Conservation (phyloP, 1,140 invertebrate genomes). For the Diorhabda elongata region DNA sequence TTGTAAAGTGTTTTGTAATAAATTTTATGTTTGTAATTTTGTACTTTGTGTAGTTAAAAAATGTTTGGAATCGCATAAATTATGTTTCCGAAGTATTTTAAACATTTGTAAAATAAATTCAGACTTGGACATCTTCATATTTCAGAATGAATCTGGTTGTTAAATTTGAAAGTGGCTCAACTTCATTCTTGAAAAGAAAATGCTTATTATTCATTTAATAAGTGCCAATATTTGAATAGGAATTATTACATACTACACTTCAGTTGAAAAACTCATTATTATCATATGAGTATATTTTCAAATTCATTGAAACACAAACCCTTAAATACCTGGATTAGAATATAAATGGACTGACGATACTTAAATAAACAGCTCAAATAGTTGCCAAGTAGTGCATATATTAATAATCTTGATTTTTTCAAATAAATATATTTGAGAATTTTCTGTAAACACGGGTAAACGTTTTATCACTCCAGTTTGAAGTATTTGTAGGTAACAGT, state of each 20-base stretch:
- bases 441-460: too few species aligned
- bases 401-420: too few species aligned
- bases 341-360: too few species aligned
- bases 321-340: too few species aligned
- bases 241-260: slow-evolving; percentile 2
- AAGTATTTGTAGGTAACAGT: too few species aligned
- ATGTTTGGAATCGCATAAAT: not conserved
- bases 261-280: too few species aligned
- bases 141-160: slow-evolving; percentile 6
- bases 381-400: too few species aligned
- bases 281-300: too few species aligned
- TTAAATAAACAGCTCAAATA: too few species aligned
- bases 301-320: too few species aligned
- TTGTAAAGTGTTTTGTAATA: not conserved
- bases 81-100: not conserved
- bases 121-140: not conserved
- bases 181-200: slow-evolving; percentile 24
- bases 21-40: not conserved
- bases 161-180: slow-evolving; percentile 9
- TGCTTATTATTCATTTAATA: slow-evolving; percentile 25
- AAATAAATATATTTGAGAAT: too few species aligned
- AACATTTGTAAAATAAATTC: slow-evolving; percentile 1
- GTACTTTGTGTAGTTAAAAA: not conserved
- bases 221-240: slow-evolving; percentile 23
- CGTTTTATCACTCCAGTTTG: too few species aligned